A percentile compares a stretch with the other conserved stretches of the same genome.
phyloP scores from a whole-genome alignment of 2,888 invertebrate genomes.

The Scaptodrosophila latifasciaeformis region DNA sequence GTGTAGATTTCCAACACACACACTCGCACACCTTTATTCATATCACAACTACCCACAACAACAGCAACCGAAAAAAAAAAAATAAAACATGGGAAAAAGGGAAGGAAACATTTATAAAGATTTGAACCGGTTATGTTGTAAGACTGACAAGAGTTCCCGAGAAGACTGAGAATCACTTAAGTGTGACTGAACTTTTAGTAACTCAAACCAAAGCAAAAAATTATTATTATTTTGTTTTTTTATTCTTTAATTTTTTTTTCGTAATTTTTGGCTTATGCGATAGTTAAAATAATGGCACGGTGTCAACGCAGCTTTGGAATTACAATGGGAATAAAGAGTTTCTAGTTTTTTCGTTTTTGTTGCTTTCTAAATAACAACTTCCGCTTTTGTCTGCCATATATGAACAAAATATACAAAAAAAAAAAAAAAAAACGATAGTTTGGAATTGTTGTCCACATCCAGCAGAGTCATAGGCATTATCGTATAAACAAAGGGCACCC shows the following conservation, averaged over 20 bases:
- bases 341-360: no score
- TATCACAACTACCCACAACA: conserved; percentile 37
- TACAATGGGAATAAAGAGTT: conserved; percentile 41
- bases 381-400: conserved; percentile 43
- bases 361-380: conserved; percentile 53
- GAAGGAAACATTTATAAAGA: conserved; percentile 18
- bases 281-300: conserved; percentile 35
- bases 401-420: neutral
- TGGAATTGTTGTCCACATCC: no score
- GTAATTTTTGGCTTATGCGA: no score
- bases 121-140: conserved; percentile 59
- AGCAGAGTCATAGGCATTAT: no score
- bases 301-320: conserved; percentile 32
- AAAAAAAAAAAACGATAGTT: no score
- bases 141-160: conserved; percentile 54
- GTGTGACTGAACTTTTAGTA: conserved; percentile 58
- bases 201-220: conserved; percentile 9
- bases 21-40: no score
- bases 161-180: conserved; percentile 52
- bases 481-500: conserved; percentile 16
- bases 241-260: no score
- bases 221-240: no score
- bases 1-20: no score
- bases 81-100: conserved; percentile 40
- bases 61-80: conserved; percentile 48